A percentile compares a stretch with the other conserved stretches of the same genome.
Conservation (phyloP, 2,888 invertebrate species). For the Venustoraphidia nigricollis region DNA sequence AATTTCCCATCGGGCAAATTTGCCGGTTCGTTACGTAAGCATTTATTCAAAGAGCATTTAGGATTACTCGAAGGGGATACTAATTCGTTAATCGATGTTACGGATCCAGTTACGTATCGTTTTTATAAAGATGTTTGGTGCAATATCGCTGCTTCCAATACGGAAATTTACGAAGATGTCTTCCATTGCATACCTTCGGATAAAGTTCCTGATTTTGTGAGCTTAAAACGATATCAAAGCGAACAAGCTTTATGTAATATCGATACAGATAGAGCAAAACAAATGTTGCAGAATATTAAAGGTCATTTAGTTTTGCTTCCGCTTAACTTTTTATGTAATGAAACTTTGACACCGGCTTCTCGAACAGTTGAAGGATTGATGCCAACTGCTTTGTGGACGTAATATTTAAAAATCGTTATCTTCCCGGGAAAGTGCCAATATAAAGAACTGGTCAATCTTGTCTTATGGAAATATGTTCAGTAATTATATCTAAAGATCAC, state of each 20-base stretch:
- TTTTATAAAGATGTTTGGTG: constrained; percentile 83
- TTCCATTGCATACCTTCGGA: constrained; percentile 87
- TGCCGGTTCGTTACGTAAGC: constrained; percentile 69
- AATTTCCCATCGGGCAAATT: constrained; percentile 72
- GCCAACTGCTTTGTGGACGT: constrained; percentile 88
- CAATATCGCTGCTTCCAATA: constrained; percentile 64
- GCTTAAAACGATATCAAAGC: constrained; percentile 61
- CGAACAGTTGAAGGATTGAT: constrained; percentile 82
- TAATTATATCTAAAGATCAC: too few species aligned
- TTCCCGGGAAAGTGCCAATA: background rate
- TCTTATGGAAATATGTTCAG: too few species aligned
- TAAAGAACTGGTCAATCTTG: background rate
- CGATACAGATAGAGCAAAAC: constrained; percentile 56
- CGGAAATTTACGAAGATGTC: constrained; percentile 77
- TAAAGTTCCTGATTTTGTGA: constrained; percentile 58
- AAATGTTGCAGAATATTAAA: constrained; percentile 57
- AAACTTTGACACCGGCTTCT: constrained; percentile 67
- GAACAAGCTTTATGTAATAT: constrained; percentile 54
- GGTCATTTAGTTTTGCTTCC: constrained; percentile 84
- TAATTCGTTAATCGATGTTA: constrained; percentile 37
- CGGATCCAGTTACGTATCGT: constrained; percentile 62
- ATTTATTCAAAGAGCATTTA: constrained; percentile 84
- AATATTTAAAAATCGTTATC: constrained; percentile 12
- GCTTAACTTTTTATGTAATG: constrained; percentile 73
- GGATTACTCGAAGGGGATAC: constrained; percentile 42